A percentile compares a stretch with the other conserved stretches of the same genome.
Conservation (phyloP, 2,113 vertebrate genomes). For the Microcebus jonahi region DNA sequence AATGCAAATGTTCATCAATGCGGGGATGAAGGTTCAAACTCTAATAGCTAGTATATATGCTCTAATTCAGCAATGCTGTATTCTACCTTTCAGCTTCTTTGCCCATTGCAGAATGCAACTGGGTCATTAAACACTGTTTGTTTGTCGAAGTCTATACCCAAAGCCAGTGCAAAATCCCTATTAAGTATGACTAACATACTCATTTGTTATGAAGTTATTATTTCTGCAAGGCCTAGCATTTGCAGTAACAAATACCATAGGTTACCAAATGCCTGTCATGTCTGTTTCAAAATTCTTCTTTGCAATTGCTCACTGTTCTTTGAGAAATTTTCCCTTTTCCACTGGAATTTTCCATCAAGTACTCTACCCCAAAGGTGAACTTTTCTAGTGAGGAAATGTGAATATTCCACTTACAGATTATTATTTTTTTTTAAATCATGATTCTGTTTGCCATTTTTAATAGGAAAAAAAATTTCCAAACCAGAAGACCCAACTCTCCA, state of each 20-base stretch:
- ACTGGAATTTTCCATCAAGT: constrained; percentile 71
- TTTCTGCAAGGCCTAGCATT: constrained; percentile 7
- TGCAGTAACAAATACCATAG: constrained; percentile 45
- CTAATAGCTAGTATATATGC: constrained; percentile 33
- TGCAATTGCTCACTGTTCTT: constrained; percentile 41
- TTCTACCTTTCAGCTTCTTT: constrained; percentile 71
- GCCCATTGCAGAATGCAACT: constrained; percentile 50
- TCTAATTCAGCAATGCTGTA: background rate
- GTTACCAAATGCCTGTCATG: constrained; percentile 42
- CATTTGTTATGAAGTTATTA: constrained; percentile 70
- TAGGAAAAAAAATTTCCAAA: constrained; percentile 13
- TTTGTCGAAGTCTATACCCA: constrained; percentile 68
- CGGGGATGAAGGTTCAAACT: constrained; percentile 72
- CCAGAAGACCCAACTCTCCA: background rate
- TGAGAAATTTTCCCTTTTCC: constrained; percentile 72
- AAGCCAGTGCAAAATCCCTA: constrained; percentile 74
- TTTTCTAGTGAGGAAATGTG: constrained; percentile 48
- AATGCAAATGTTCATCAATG: constrained; percentile 67
- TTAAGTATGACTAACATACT: constrained; percentile 68
- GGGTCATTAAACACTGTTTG: constrained; percentile 64
- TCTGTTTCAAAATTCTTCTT: constrained; percentile 51
- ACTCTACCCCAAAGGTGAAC: constrained; percentile 54
- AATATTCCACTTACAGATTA: constrained; percentile 13
- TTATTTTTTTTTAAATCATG: background rate
- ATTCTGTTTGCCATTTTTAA: background rate